Conservation (phyloP, 2,888 invertebrate species). For the Zhengitettix transpicula region DNA sequence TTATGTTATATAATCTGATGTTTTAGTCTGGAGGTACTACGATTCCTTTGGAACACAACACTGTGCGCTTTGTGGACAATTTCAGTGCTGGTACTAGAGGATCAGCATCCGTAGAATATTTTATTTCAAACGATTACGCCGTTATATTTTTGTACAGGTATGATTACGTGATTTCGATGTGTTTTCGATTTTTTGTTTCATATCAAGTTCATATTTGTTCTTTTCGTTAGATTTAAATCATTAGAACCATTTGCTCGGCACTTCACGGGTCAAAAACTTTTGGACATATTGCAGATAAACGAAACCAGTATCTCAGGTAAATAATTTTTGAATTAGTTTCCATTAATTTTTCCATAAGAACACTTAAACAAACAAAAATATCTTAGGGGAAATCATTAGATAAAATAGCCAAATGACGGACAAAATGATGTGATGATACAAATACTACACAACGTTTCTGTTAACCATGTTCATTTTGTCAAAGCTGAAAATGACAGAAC, state of each 20-base stretch:
- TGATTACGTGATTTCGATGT: background rate
- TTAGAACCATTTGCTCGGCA: constrained; percentile 83
- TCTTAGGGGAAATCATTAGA: too few species aligned
- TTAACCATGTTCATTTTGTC: too few species aligned
- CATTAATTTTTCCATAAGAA: too few species aligned
- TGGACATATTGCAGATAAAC: constrained; percentile 58
- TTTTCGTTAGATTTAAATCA: constrained; percentile 55
- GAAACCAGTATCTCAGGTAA: constrained; percentile 47
- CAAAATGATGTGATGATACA: too few species aligned
- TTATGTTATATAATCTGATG: constrained; percentile 6
- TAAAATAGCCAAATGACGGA: too few species aligned
- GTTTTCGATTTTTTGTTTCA: background rate
- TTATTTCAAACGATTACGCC: constrained; percentile 70
- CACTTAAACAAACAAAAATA: too few species aligned
- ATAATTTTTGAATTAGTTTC: background rate
- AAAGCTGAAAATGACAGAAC: too few species aligned
- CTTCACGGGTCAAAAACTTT: constrained; percentile 58
- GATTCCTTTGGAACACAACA: constrained; percentile 90
- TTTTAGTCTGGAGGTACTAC: constrained; percentile 89
- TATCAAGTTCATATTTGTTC: constrained; percentile 17
- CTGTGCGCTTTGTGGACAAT: constrained; percentile 96
- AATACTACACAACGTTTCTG: too few species aligned
- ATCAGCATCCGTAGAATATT: constrained; percentile 88
- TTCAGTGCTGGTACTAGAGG: constrained; percentile 96
- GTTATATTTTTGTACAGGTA: constrained; percentile 82